Evolutionary conservation across 2,888 invertebrate genomes (phyloP), one percentile per base, ranked within the genome.

Genomic region (Gonocerus acuteangulatus): DNA sequence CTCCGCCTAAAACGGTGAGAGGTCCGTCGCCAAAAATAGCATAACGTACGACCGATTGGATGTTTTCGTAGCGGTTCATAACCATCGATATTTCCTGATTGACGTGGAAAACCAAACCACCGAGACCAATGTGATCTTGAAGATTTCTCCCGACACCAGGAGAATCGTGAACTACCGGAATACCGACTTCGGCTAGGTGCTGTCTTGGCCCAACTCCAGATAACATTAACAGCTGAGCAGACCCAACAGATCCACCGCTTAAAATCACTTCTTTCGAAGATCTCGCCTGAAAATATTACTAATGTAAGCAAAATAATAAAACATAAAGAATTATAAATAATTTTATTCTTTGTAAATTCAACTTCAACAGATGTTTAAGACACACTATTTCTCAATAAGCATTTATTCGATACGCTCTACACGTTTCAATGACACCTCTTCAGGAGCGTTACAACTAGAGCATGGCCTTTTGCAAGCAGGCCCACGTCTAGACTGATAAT

Each of bases 161-260:
- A 15, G 15, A 15, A 71, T 93, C 87, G 71, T 88, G 85, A 51
- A 92, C 82, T 0, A 90, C 76, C 0, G 90, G 89, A 68, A 93
- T 89, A 54, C 83, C 79, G 68, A 84, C 82, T 68, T 85, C 82
- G 13, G 78, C 75, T 60, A 91, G 71, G 69, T 90, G 85, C 18
- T 82, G 81, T 56, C 80, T 78, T 0, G 88, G 88, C 0, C 90
- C 90, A 11, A 95, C 81, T 1, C 71, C 97, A 7, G 93, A 93
- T 0, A 97, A 74, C 92, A 96, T 92, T 39, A 97, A 74, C 2
- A 97, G 71, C 72, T 99, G 96, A 0, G 97, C 92, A 0, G 95
- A 89, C 72, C 95, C 95, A 0, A 99, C 81, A 0, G 95, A 82
- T 0, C 97, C 97, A 0, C 87, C 93, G 1, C 91, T 89, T 1